Evolutionary conservation across 2,113 vertebrate species (phyloP), one percentile per base, ranked within the genome.

Genomic region (Opisthocomus hoazin): DNA sequence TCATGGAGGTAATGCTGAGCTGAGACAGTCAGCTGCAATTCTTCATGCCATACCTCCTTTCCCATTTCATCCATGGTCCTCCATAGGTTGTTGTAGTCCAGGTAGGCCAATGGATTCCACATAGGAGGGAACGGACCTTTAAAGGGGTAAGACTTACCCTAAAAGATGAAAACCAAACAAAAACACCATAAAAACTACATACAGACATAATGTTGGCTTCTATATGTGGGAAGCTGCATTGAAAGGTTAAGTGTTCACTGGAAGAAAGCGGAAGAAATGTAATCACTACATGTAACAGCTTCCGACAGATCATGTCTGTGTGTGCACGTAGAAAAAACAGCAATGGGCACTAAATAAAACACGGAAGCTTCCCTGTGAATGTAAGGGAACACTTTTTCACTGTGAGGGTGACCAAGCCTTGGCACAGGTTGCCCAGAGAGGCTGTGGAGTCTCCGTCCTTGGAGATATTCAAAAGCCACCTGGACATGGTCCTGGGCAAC

Each of bases 61-160:
- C 99, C 99, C 99, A 99, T 99, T 90, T 99, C 92, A 95, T 99
- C 99, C 97, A 99, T 98, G 3, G 98, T 99, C 94, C 99, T 99
- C 98, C 98, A 99, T 1, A 99, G 97, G 97, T 99, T 99, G 97
- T 99, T 99, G 97, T 98, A 98, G 98, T 99, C 99, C 98, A 99
- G 76, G 70, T 98, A 94, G 39, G 97, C 96, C 48, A 99, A 56
- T 6, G 99, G 99, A 97, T 99, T 99, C 99, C 99, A 99, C 89
- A 98, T 94, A 56, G 99, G 97, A 68, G 99, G 99, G 7, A 99
- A 99, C 6, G 98, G 75, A n/a, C 98, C 98, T 94, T 96, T 99
- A 96, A 99, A 99, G 2, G 98, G 94, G 93, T 99, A 98, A 30
- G 99, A 98, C 95, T 98, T 99, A 50, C 99, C 99, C 99, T 99